These are phyloP conservation scores for Orientallactaga sibirica DNA, from an alignment of 2,797 vertebrate species.

Conservation along the genomic window DNA sequence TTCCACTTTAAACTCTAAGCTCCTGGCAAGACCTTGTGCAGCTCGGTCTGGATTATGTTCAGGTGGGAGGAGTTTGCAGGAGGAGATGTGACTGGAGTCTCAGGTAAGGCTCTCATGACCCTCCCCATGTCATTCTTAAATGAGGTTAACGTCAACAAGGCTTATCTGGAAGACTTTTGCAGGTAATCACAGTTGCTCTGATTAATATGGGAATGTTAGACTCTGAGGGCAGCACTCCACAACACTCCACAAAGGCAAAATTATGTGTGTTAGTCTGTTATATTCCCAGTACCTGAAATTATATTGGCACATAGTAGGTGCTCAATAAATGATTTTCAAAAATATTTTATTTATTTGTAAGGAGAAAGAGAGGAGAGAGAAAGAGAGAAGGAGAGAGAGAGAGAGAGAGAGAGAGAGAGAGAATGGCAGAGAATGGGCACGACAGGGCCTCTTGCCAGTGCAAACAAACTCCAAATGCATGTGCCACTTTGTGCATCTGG, in stretches of 20 bases:
- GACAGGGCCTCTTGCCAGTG: too few species aligned
- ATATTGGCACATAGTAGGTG: background rate
- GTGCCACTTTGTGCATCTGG: too few species aligned
- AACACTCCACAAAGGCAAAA: background rate
- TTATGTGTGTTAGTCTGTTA: background rate
- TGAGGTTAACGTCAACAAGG: background rate
- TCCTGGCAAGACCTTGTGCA: background rate
- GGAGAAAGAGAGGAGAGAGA: too few species aligned
- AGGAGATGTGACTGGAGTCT: background rate
- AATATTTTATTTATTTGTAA: too few species aligned
- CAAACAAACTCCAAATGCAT: too few species aligned
- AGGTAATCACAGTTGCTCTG: background rate
- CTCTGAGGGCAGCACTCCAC: background rate
- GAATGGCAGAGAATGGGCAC: too few species aligned
- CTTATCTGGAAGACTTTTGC: background rate
- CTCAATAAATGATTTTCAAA: constrained; percentile 17
- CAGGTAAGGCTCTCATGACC: too few species aligned
- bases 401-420: too few species aligned
- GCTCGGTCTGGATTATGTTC: background rate
- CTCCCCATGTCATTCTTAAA: background rate
- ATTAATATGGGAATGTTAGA: background rate
- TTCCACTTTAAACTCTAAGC: too few species aligned
- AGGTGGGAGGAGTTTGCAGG: background rate
- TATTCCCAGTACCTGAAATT: background rate
- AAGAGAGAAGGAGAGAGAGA: too few species aligned